Evolutionary conservation across 2,113 vertebrate species (phyloP), one percentile per base, ranked within the genome.

Genomic region (Lepus timidus): DNA sequence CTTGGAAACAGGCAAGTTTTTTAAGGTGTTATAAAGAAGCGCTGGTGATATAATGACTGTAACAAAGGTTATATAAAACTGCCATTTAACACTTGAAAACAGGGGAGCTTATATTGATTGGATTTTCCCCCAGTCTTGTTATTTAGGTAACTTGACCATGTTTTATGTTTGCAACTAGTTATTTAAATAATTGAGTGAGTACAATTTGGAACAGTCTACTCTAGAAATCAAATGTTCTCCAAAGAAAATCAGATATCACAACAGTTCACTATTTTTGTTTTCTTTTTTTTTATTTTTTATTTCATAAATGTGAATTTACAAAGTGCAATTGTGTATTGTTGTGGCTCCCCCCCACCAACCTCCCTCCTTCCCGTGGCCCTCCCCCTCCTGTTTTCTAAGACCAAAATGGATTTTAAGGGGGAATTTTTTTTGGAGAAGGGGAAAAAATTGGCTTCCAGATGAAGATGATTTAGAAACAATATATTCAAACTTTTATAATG

Each of bases 11-110:
- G 97, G 96, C 97, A 98, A 79, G 71, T 29, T 95, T 95, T 98
- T 97, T 95, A 97, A 98, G 97, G 98, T 98, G 98, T 97, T 98
- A 97, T 97, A 98, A 97, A 96, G 97, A 98, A 97, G 94, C 94
- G 64, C 62, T 96, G 83, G 95, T 98, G 85, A 96, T 98, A 96
- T 83, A 97, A 98, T 92, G 96, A 97, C 95, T 96, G 87, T 97
- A 98, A 96, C 93, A 97, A 88, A 97, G 97, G 49, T 96, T 97
- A 94, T 96, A 96, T 96, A 97, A 97, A 98, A 96, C 91, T 97
- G 91, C 82, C 67, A 94, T 97, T 97, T 98, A 97, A 97, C 86
- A 96, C 90, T 97, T 97, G 93, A 97, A 97, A 98, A 98, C 80
- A 94, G 93, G 74, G 92, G 80, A 58, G 17, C 84, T 90, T 36